Evolutionary conservation across 2,888 invertebrate genomes (phyloP).

Genomic region (Tetragonisca angustula): DNA sequence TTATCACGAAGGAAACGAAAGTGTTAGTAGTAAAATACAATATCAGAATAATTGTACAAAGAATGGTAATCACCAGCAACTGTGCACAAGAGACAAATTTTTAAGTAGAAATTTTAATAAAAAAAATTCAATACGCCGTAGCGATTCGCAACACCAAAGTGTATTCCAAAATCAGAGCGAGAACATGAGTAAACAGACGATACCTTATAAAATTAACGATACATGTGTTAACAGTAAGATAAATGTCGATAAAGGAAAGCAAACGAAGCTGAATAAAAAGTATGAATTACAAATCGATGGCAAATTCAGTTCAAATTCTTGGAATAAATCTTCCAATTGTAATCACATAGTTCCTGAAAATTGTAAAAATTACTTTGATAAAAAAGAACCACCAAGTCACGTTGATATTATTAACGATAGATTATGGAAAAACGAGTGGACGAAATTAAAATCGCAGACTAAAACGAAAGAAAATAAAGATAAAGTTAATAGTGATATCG

Average conservation of each 20-base stretch:
- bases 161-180: slow-evolving; percentile 56
- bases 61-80: slow-evolving; percentile 51
- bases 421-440: slow-evolving; percentile 81
- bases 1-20: slow-evolving; percentile 66
- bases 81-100: slow-evolving; percentile 57
- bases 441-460: slow-evolving; percentile 65
- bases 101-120: slow-evolving; percentile 58
- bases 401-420: slow-evolving; percentile 81
- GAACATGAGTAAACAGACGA: slow-evolving; percentile 31
- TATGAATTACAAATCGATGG: slow-evolving; percentile 52
- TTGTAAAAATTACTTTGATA: slow-evolving; percentile 37
- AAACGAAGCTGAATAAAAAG: slow-evolving; percentile 55
- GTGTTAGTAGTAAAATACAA: slow-evolving; percentile 58
- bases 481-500: slow-evolving; percentile 63
- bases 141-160: slow-evolving; percentile 44
- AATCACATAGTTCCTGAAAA: slow-evolving; percentile 35
- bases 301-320: slow-evolving; percentile 53
- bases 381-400: slow-evolving; percentile 65
- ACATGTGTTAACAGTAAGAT: slow-evolving; percentile 42
- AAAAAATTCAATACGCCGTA: slow-evolving; percentile 57
- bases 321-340: slow-evolving; percentile 53
- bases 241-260: slow-evolving; percentile 61
- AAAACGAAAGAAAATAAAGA: slow-evolving; percentile 51
- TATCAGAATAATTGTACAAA: slow-evolving; percentile 60
- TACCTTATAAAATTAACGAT: slow-evolving; percentile 48